Evolutionary conservation across 2,797 vertebrate genomes (phyloP).

Genomic region (Liasis olivaceus): DNA sequence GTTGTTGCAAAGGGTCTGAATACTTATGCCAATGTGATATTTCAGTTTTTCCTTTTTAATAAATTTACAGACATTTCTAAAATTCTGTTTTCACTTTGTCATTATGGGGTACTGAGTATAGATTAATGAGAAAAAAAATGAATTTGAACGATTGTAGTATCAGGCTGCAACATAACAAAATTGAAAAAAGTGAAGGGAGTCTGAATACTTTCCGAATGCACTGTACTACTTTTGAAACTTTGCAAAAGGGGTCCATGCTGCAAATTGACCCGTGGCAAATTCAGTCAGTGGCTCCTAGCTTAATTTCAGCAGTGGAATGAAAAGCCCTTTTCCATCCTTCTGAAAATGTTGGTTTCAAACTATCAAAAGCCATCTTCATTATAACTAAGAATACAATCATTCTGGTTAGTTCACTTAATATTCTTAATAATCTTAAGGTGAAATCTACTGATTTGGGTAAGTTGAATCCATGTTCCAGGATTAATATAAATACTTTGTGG

Average conservation of each 20-base stretch:
- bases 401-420: too few relatives aligned
- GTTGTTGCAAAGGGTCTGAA: too few relatives aligned
- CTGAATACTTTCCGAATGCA: too few relatives aligned
- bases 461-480: background rate
- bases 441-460: background rate
- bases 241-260: background rate
- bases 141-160: too few relatives aligned
- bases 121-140: too few relatives aligned
- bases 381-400: background rate
- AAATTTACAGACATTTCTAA: too few relatives aligned
- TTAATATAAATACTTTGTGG: background rate
- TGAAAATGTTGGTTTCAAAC: background rate
- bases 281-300: background rate
- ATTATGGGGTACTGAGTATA: too few relatives aligned
- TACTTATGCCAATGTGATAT: too few relatives aligned
- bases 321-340: background rate
- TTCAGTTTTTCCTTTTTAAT: too few relatives aligned
- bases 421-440: background rate
- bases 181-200: too few relatives aligned
- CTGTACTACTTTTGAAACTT: background rate
- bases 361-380: background rate
- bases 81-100: too few relatives aligned
- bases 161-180: too few relatives aligned
- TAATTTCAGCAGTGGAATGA: background rate
- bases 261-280: background rate